Conservation (phyloP, 2,888 invertebrate species). For the Drosophila phalerata region DNA sequence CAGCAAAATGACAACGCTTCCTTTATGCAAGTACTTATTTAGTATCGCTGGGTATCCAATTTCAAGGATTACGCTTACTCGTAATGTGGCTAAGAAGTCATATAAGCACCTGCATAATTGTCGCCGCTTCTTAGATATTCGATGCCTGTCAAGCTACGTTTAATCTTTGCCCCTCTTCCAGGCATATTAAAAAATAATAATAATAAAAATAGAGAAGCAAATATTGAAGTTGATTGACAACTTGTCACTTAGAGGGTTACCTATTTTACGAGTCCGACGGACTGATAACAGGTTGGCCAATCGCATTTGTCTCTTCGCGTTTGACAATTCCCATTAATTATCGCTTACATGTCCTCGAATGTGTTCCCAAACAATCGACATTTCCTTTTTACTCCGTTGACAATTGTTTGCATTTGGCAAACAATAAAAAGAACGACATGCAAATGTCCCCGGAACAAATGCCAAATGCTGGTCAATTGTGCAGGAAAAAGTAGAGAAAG, state of each 20-base stretch:
- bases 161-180: neutral
- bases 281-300: constrained; percentile 48
- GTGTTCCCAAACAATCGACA: constrained; percentile 20
- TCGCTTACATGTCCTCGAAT: constrained; percentile 29
- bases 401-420: constrained; percentile 51
- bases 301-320: constrained; percentile 12
- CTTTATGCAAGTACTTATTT: constrained; percentile 21
- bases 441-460: constrained; percentile 16
- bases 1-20: constrained; percentile 47
- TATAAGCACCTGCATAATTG: constrained; percentile 36
- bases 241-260: constrained; percentile 27
- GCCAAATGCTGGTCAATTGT: constrained; percentile 9
- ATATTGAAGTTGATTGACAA: constrained; percentile 63
- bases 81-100: constrained; percentile 29
- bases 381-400: constrained; percentile 12
- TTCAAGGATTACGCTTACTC: constrained; percentile 26
- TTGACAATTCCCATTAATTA: constrained; percentile 49
- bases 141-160: constrained; percentile 15
- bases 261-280: constrained; percentile 4
- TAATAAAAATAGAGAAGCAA: constrained; percentile 12
- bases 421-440: constrained; percentile 32
- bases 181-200: constrained; percentile 51
- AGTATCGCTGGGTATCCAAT: constrained; percentile 1
- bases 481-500: neutral
- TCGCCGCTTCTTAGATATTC: neutral